These are phyloP conservation scores for Furnarius figulus DNA, from an alignment of 2,113 vertebrate species.

Conservation along the genomic window DNA sequence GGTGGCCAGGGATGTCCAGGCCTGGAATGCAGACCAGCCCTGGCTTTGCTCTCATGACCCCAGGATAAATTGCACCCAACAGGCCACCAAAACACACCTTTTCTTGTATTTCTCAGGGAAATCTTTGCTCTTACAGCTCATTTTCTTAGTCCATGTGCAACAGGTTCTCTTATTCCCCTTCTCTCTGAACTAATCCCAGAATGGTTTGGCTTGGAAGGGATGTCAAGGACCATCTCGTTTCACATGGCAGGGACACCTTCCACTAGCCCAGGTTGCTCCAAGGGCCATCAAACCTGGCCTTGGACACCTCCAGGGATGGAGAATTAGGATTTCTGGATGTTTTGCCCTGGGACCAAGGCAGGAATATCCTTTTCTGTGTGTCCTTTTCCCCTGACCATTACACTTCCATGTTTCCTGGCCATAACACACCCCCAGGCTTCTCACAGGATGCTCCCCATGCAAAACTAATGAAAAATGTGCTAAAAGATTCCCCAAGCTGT, in stretches of 20 bases:
- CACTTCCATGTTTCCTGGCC: neutral
- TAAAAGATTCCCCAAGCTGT: neutral
- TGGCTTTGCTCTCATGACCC: neutral
- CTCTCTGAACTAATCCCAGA: neutral
- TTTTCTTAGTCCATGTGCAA: neutral
- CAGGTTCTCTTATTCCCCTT: neutral
- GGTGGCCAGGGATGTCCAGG: neutral
- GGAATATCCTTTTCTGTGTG: neutral
- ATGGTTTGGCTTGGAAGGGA: neutral
- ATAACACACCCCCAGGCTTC: neutral
- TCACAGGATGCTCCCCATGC: neutral
- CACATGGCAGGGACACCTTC: neutral
- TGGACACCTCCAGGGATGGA: neutral
- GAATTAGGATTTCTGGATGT: neutral
- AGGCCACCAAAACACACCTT: neutral
- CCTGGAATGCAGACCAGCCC: neutral
- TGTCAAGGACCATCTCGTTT: neutral
- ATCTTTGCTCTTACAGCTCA: neutral
- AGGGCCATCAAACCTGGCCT: neutral
- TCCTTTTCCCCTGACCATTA: neutral
- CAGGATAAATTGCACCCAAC: neutral
- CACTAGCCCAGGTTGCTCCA: neutral
- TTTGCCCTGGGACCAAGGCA: neutral
- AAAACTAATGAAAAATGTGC: neutral
- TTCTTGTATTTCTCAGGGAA: neutral